Conservation (phyloP, 2,797 vertebrate species). For the Columba guinea region DNA sequence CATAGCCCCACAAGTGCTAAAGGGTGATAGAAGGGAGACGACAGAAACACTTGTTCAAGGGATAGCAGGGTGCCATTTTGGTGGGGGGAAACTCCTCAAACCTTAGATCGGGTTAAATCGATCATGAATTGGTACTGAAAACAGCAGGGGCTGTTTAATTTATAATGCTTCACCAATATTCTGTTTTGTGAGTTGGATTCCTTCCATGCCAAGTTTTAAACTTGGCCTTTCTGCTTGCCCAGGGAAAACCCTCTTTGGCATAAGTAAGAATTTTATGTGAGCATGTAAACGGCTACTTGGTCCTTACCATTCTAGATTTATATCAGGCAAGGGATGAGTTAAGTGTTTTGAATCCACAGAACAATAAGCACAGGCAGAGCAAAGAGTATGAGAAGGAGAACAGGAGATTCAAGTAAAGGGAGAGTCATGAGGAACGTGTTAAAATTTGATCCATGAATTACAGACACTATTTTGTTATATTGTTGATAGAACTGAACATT, state of each 20-base stretch:
- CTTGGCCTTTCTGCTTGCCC: background rate
- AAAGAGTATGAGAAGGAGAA: background rate
- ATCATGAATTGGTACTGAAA: background rate
- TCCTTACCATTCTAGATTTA: background rate
- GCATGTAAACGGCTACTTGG: background rate
- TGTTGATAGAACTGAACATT: background rate
- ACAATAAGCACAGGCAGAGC: background rate
- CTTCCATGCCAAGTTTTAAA: background rate
- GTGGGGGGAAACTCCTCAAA: background rate
- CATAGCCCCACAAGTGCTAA: background rate
- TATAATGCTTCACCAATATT: background rate
- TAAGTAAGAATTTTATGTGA: background rate
- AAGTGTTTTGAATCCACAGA: background rate
- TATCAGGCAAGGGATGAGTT: background rate
- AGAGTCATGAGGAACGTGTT: background rate
- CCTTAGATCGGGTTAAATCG: background rate
- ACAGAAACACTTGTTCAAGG: background rate
- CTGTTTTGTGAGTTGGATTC: background rate
- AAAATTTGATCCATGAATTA: background rate
- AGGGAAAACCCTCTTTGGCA: background rate
- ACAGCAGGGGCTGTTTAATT: background rate
- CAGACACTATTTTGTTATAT: background rate
- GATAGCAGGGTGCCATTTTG: background rate
- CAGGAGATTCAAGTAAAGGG: background rate
- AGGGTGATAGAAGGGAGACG: background rate